Conservation (phyloP, 2,797 vertebrate species). For the Tinamus major region DNA sequence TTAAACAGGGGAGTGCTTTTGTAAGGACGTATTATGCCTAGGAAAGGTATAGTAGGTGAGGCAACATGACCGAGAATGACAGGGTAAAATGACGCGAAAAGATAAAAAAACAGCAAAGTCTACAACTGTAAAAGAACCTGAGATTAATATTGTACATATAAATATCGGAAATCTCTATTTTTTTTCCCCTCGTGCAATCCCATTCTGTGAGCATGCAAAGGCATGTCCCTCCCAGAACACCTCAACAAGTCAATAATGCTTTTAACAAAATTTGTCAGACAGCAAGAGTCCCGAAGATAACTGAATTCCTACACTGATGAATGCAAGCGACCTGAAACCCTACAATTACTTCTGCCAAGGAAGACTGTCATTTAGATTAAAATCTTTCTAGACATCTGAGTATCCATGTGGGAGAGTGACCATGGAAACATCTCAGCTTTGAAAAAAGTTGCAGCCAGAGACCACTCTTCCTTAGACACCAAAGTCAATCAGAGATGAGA, state of each 20-base stretch:
- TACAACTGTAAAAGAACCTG: not conserved
- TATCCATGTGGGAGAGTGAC: accelerated
- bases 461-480: not conserved
- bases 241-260: not conserved
- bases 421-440: not conserved
- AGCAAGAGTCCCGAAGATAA: not conserved
- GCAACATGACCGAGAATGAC: not conserved
- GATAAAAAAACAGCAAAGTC: not conserved
- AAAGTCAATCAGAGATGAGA: not conserved
- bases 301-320: not conserved
- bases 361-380: not conserved
- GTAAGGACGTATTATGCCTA: not conserved
- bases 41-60: not conserved
- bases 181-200: not conserved
- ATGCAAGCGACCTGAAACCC: not conserved
- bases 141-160: not conserved
- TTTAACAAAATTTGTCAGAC: not conserved
- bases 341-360: not conserved
- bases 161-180: not conserved
- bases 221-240: not conserved
- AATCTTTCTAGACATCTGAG: not conserved
- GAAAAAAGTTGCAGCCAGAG: not conserved
- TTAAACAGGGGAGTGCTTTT: not conserved
- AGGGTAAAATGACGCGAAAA: not conserved
- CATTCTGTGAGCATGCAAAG: not conserved